Base-by-base conservation (phyloP, 53 echinoderm and acorn worm genomes). In the Holothuria leucospilota region DNA sequence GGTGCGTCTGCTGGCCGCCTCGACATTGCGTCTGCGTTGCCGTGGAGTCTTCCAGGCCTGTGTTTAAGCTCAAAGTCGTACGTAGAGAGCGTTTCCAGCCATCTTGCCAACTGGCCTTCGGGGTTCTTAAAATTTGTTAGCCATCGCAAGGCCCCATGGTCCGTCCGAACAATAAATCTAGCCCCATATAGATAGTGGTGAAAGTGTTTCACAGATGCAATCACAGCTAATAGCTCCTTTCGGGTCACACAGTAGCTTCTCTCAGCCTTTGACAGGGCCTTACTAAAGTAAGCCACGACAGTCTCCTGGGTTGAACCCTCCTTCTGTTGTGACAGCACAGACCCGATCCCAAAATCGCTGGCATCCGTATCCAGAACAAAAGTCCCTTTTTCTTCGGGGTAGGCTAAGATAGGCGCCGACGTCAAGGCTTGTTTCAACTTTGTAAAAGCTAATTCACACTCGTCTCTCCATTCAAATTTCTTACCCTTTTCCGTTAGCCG, bases 311-410 rank as follows among this genome's bases (percentile, higher is more conserved):
- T 7, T 5, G n/a, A 2, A 8, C 63, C 83, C 10, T 59, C 81
- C 51, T 81, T 39, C 16, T 26, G 23, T 27, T 81, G 81, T 24
- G 60, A 62, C 13, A 81, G 20, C 12, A 81, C 81, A 59, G 10
- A n/a, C 10, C 75, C 75, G 16, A 85, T 51, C 5, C 58, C 51
- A 23, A 53, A 24, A n/a, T n/a, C n/a, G n/a, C n/a, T n/a, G n/a
- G n/a, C n/a, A n/a, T n/a, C n/a, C n/a, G n/a, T n/a, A n/a, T 87
- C 87, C 24, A 85, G 61, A n/a, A 90, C 68, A 28, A 87, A 81
- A 1, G 77, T 34, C 23, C 29, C 80, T 23, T 56, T 66, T 12
- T 61, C 59, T 16, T 79, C 34, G 1, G 90, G 90, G 51, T 89
- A 89, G 2, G 84, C 73, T 24, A 84, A 21, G n/a, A 89, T 84